These are phyloP conservation scores for Melanostoma mellinum DNA, from an alignment of 2,888 invertebrate genomes.

Conservation along the genomic window DNA sequence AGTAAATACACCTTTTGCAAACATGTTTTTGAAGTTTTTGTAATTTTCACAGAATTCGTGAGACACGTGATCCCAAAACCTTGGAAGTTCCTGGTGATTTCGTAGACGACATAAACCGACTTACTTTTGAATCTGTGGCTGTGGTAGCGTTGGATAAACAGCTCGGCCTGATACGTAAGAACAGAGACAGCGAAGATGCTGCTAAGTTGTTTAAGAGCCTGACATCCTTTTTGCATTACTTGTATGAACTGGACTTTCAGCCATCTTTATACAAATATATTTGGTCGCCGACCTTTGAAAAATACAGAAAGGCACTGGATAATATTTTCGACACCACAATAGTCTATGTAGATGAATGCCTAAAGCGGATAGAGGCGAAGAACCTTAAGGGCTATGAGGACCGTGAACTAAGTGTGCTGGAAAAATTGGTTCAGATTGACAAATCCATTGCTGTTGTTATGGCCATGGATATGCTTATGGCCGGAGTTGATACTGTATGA, in stretches of 20 bases:
- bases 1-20: background rate
- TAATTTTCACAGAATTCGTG: conserved; percentile 76
- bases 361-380: conserved; percentile 77
- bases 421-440: conserved; percentile 85
- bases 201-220: conserved; percentile 72
- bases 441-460: conserved; percentile 86
- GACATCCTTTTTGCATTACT: conserved; percentile 59
- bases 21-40: too few relatives aligned
- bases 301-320: conserved; percentile 75
- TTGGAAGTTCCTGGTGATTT: conserved; percentile 82
- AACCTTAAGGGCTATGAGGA: conserved; percentile 74
- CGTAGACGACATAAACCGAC: conserved; percentile 83
- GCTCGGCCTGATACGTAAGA: conserved; percentile 77
- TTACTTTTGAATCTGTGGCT: conserved; percentile 84
- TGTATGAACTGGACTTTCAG: conserved; percentile 75
- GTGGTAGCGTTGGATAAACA: conserved; percentile 81
- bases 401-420: conserved; percentile 84
- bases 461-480: conserved; percentile 87
- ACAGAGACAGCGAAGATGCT: conserved; percentile 74
- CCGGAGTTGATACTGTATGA: conserved; percentile 88
- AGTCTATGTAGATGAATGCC: conserved; percentile 78
- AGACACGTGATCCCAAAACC: conserved; percentile 76
- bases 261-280: conserved; percentile 78
- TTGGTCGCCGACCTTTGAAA: conserved; percentile 76
- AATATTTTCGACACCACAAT: conserved; percentile 72